These are phyloP conservation scores for Enteromius trimaculatus DNA, from an alignment of 2,797 vertebrate genomes.

Conservation along the genomic window DNA sequence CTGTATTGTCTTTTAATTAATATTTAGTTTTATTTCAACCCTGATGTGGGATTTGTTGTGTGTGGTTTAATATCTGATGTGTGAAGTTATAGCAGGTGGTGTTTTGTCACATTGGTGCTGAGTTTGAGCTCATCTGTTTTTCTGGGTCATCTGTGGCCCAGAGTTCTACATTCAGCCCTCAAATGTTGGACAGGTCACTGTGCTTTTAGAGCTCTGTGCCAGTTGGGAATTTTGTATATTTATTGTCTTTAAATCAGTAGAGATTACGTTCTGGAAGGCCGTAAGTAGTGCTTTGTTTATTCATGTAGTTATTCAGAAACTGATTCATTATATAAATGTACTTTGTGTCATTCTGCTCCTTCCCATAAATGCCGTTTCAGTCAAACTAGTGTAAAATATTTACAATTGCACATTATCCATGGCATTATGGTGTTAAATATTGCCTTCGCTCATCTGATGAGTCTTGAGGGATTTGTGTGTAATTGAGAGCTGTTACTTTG, in stretches of 20 bases:
- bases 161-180: conserved; percentile 52
- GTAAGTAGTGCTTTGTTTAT: neutral
- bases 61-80: conserved; percentile 44
- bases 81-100: conserved; percentile 42
- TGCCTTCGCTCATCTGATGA: neutral
- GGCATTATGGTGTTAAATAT: conserved; percentile 5
- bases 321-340: neutral
- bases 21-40: neutral
- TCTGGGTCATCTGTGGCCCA: conserved; percentile 58
- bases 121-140: conserved; percentile 40
- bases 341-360: neutral
- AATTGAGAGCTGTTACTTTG: conserved; percentile 6
- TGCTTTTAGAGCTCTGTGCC: conserved; percentile 12
- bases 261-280: neutral
- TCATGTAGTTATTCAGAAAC: conserved; percentile 25
- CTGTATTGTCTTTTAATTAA: neutral
- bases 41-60: conserved; percentile 20
- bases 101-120: conserved; percentile 49
- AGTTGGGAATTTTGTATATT: neutral
- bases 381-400: neutral
- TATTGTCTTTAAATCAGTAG: conserved; percentile 14
- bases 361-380: neutral
- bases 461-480: conserved; percentile 16
- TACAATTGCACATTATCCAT: neutral
- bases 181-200: conserved; percentile 53